Evolutionary conservation across 2,113 vertebrate genomes (phyloP), one percentile per base, ranked within the genome.

Genomic region (Thymallus thymallus): DNA sequence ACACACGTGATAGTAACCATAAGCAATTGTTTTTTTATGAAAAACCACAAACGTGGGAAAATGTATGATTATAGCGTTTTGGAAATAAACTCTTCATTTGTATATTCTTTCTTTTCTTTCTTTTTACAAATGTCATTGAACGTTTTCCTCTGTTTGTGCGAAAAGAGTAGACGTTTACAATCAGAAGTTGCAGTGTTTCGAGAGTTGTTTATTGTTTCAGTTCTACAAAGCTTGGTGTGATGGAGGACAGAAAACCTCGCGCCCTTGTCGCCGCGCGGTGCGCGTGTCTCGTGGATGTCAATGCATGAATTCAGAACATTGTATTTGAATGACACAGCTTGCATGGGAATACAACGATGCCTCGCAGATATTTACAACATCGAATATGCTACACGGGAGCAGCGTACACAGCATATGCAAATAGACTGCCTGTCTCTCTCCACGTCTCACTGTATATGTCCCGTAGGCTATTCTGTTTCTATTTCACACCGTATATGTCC

Each of bases 181-280:
- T 86, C 81, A 61, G 74, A 46, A 72, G 76, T 79, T 79, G 86
- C 73, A 72, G 74, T 82, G 76, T 87, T 84, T 83, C 71, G 80
- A 86, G 88, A 78, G 82, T 76, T 78, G 81, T 89, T 90, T 92
- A 89, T 92, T 92, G 72, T 84, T 87, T 79, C 78, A 80, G 82
- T 87, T 86, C 88, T 91, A 90, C 86, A 90, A 85, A 91, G 89
- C 88, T 89, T 73, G 35, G 68, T 86, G 66, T 86, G 82, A 74
- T 58, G 77, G 86, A 68, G 71, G 75, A 81, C 68, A 63, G 71
- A 84, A 80, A 75, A 68, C 76, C 82, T 46, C 12, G 48, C 20
- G n/a, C 45, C 13, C 66, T 71, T 68, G 77, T 74, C 76, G 84
- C 79, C 4, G 16, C 51, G 9, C 9, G 0, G 35, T 1, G 45